Base-by-base conservation (phyloP, 2,888 invertebrate species). In the Ichneumoninae sp. region DNA sequence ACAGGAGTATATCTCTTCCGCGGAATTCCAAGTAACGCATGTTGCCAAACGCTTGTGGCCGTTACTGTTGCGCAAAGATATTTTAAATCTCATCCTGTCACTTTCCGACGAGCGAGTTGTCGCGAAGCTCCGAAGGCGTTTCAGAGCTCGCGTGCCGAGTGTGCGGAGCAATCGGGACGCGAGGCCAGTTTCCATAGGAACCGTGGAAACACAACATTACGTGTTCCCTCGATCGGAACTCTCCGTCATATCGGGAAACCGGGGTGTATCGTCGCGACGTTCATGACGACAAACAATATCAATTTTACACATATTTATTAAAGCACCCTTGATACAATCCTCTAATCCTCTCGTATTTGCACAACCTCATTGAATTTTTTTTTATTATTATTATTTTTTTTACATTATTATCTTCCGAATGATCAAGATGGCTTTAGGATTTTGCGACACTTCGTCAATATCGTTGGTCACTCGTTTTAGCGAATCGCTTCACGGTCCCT, bases 1-100 rank as follows among this genome's bases (percentile, higher is more conserved):
- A 90, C 97, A 97, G 33, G 98, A 98, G 94, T 97, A 98, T 69
- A 98, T 96, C 94, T 99, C 99, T 93, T 99, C 99, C 40, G 97
- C 96, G 89, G 97, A 97, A 93, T 97, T 97, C 99, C 99, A 99
- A 87, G 97, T 97, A 16, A 98, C 97, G 93, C 98, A 98, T 83
- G 97, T 97, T 13, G 98, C 97, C n/a, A 97, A 95, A 89, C 97
- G 97, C 84, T 94, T 94, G 93, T 97, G 97, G 80, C 97, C 96
- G 26, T 96, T 96, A 90, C 96, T 97, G 91, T 97, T 97, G 88
- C 96, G 96, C 84, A 97, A 80, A 26, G 92, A 91, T 89, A 93
- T 90, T 89, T 93, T 93, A n/a, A 93, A 92, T 85, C 89, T 90
- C 93, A 93, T 93, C 72, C 72, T 74, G 19, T 52, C 36, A 54